These are phyloP conservation scores for Clarias magur DNA, from an alignment of 2,113 vertebrate species.

Conservation along the genomic window DNA sequence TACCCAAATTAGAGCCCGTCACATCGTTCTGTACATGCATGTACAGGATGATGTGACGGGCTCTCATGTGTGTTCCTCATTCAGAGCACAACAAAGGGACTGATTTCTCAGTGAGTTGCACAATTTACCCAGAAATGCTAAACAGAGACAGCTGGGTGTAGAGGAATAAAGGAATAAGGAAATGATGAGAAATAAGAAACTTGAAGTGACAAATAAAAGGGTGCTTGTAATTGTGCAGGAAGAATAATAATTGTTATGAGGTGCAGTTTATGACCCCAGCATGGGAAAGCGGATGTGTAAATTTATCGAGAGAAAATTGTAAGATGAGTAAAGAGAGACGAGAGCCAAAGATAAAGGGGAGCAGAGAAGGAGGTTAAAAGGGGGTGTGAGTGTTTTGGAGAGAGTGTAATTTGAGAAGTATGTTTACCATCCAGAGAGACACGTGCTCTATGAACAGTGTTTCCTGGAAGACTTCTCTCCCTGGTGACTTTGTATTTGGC, in stretches of 20 bases:
- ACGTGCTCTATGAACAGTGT: constrained; percentile 63
- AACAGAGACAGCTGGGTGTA: constrained; percentile 9
- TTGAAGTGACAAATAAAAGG: background rate
- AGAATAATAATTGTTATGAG: constrained; percentile 4
- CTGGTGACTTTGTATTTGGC: background rate
- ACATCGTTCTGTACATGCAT: background rate
- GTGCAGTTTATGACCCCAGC: constrained; percentile 19
- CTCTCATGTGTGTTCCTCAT: constrained; percentile 29
- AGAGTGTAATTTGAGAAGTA: constrained; percentile 63
- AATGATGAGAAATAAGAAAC: background rate
- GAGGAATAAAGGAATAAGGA: background rate
- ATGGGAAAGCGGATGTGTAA: constrained; percentile 54
- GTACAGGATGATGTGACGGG: background rate
- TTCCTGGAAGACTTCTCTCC: constrained; percentile 53
- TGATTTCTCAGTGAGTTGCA: constrained; percentile 38
- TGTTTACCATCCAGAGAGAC: constrained; percentile 68
- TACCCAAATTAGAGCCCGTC: too few species aligned
- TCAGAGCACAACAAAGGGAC: constrained; percentile 52
- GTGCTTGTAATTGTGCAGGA: background rate
- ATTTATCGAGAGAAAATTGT: constrained; percentile 35
- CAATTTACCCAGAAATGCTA: constrained; percentile 37
- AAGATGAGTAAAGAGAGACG: background rate
- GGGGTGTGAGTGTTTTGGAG: constrained; percentile 36
- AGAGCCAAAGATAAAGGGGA: background rate
- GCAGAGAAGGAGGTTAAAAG: background rate